Base-by-base conservation (phyloP, 2,888 invertebrate species). In the Patella caerulea region DNA sequence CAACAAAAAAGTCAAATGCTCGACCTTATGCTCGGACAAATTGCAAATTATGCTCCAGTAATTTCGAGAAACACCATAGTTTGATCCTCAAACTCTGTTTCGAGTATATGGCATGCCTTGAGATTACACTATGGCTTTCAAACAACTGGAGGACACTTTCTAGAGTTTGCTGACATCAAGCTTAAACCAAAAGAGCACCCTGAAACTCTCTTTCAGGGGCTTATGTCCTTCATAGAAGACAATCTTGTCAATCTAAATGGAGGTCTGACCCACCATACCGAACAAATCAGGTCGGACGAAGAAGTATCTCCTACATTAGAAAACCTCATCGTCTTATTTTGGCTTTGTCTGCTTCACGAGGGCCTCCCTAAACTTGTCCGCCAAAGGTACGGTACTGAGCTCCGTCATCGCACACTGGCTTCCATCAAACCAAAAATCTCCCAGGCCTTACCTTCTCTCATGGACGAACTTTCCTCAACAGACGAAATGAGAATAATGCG, bases 341-440 rank as follows among this genome's bases (percentile, higher is more conserved):
- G 83, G 75, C 75, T 56, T 56, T 3, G 3, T 15, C 56, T 56
- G 17, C 14, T 56, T 56, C 56, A 56, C 7, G 56, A 56, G 56
- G 56, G 56, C 17, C 56, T 56, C 17, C 56, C 56, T 56, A 14
- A 17, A 15, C 56, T 56, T 14, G 56, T 56, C 56, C 14, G 2
- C 14, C 56, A 56, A 17, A 56, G 17, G 4, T 34, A 34, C 34
- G 34, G 34, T 34, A 34, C 34, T 34, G 34, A 34, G 34, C 34
- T 34, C 3, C 17, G 56, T 56, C 17, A 14, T 17, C 3, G 56
- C 14, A 56, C 56, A 14, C 17, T 56, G 56, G 14, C 56, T 15
- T 56, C 56, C 1, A 56, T 56, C 56, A 56, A 56, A 56, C 56
- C 56, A 15, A 3, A 56, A 56, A 56, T 56, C 14, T 56, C 17